Evolutionary conservation across 2,888 invertebrate species (phyloP).

Genomic region (Ophion costatus): DNA sequence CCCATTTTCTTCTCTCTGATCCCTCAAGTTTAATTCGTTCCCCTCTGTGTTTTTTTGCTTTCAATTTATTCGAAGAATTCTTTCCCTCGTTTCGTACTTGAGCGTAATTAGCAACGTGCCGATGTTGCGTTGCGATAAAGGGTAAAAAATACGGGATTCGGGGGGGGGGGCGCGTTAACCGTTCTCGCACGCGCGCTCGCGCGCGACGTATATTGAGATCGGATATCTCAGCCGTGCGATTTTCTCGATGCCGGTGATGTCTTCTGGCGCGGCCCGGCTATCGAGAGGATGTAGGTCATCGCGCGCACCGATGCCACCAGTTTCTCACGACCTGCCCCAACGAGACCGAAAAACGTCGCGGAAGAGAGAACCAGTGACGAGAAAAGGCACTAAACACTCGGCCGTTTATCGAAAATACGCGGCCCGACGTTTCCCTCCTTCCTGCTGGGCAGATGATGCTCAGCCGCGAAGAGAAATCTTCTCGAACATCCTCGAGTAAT

Average conservation of each 20-base stretch:
- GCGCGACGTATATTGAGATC: conserved; percentile 1
- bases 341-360: conserved; percentile 55
- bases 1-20: conserved; percentile 78
- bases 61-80: neutral
- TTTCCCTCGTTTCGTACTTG: neutral
- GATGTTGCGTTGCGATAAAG: neutral
- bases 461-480: conserved; percentile 32
- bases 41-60: neutral
- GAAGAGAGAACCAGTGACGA: conserved; percentile 32
- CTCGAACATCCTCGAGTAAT: neutral
- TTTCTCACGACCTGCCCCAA: conserved; percentile 78
- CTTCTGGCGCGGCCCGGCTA: conserved; percentile 57
- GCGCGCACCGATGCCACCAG: conserved; percentile 70
- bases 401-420: conserved; percentile 14
- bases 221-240: conserved; percentile 45
- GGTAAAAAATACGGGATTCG: neutral
- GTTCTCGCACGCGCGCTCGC: neutral
- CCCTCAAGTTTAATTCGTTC: conserved; percentile 25
- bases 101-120: neutral
- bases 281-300: conserved; percentile 75
- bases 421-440: conserved; percentile 2
- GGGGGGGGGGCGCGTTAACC: neutral
- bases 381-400: conserved; percentile 24
- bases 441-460: neutral
- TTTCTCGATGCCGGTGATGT: conserved; percentile 54